Evolutionary conservation across 1,140 invertebrate species (phyloP), one percentile per base, ranked within the genome.

Genomic region (Drosophila kohkoa): DNA sequence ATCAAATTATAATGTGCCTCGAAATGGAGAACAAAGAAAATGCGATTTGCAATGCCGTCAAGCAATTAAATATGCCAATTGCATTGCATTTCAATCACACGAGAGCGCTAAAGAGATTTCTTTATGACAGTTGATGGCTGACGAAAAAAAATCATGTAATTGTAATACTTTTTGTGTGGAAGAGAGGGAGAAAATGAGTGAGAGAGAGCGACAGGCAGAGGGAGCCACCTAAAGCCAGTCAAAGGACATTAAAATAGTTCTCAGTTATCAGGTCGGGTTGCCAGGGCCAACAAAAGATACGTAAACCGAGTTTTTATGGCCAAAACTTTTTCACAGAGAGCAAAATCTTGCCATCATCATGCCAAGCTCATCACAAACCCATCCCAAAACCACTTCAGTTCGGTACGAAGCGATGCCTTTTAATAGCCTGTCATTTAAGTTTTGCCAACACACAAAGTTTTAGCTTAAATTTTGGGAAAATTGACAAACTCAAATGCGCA

Each of bases 361-460:
- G 0, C 3, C 11, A n/a, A 41, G 3, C 8, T 11, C 7, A 41
- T 41, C 38, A 38, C 38, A 41, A 41, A n/a, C 41, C n/a, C 4
- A 43, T 13, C 41, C 41, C 41, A 43, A 35, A 57, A 68, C 32
- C 11, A 41, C 45, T 60, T 59, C 35, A 38, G 35, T 38, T 8
- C 32, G 32, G 32, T 6, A 11, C 8, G 5, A 1, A 30, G 28
- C 32, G 45, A 20, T 68, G 55, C 48, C 35, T 68, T 60, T 51
- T 68, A 68, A 68, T 68, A 41, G 66, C 25, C 38, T 60, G n/a
- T 60, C 46, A 51, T 68, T 68, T 38, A 41, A 48, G 52, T 43
- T 43, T 49, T 49, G 30, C 7, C n/a, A 43, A 13, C 52, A 35
- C 10, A 49, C 43, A 60, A 60, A 68, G 20, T 59, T 68, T 68